Evolutionary conservation across 1,140 invertebrate genomes (phyloP).

Genomic region (Harpegnathos saltator): DNA sequence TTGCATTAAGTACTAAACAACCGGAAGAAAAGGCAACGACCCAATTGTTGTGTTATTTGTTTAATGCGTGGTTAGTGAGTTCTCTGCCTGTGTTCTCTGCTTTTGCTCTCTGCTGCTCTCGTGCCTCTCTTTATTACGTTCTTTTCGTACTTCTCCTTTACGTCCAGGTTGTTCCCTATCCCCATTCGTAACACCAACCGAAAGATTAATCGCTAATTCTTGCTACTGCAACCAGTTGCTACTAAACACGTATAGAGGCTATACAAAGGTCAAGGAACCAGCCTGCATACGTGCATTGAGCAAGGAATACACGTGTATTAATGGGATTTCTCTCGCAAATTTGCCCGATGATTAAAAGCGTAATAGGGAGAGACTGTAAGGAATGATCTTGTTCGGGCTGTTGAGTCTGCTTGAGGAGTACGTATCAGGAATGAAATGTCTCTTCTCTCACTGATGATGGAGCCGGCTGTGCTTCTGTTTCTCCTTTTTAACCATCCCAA

Average conservation of each 20-base stretch:
- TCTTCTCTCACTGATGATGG: background rate
- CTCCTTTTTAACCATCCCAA: background rate
- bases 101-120: conserved; percentile 25
- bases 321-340: conserved; percentile 61
- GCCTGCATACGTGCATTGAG: conserved; percentile 28
- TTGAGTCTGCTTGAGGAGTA: conserved; percentile 22
- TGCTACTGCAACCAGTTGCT: conserved; percentile 81
- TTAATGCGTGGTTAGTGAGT: conserved; percentile 80
- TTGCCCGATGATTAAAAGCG: conserved; percentile 57
- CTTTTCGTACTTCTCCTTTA: conserved; percentile 63
- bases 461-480: background rate
- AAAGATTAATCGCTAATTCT: conserved; percentile 83
- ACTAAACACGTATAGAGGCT: conserved; percentile 67
- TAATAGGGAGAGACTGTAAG: conserved; percentile 48
- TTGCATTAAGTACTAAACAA: conserved; percentile 82
- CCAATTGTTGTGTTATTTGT: conserved; percentile 84
- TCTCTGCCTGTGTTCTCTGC: conserved; percentile 63
- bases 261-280: conserved; percentile 68
- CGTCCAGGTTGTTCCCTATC: conserved; percentile 60
- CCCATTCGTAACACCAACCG: conserved; percentile 65
- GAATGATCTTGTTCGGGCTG: conserved; percentile 2
- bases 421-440: conserved; percentile 6
- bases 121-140: conserved; percentile 53
- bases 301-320: conserved; percentile 62
- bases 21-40: conserved; percentile 77